Evolutionary conservation across 2,888 invertebrate species (phyloP).

Genomic region (Amiota communis): DNA sequence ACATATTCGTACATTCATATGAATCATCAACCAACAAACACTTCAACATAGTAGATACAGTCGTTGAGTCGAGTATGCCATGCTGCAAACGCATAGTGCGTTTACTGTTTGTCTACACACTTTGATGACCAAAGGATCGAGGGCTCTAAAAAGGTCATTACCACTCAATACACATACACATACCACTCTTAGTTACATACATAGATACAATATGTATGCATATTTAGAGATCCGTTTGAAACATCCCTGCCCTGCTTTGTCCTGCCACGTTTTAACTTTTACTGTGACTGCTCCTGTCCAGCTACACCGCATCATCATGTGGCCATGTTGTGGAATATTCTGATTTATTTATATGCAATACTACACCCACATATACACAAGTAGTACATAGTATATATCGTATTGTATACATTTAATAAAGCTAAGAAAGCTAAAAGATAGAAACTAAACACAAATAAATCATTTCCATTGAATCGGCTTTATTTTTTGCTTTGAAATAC

Average conservation of each 20-base stretch:
- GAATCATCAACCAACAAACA: neutral
- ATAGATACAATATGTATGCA: neutral
- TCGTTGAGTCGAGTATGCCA: neutral
- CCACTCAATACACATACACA: slow-evolving; percentile 7
- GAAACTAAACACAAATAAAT: neutral
- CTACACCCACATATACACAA: neutral
- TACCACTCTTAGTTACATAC: neutral
- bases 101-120: slow-evolving; percentile 30
- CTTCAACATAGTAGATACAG: neutral
- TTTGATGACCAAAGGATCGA: slow-evolving; percentile 31
- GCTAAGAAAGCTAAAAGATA: no score
- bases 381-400: neutral
- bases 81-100: slow-evolving; percentile 31
- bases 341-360: slow-evolving; percentile 9
- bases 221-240: neutral
- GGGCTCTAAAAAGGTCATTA: slow-evolving; percentile 27
- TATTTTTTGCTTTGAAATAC: neutral
- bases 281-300: neutral
- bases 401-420: no score
- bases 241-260: neutral
- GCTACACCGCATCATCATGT: slow-evolving; percentile 32
- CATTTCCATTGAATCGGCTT: neutral
- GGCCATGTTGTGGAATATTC: slow-evolving; percentile 21
- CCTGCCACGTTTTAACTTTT: neutral
- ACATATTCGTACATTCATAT: neutral